Percentiles rank a stretch among this genome's conserved stretches.
phyloP scores from a whole-genome alignment of 2,113 vertebrate genomes.

The Eudorcas thomsonii region DNA sequence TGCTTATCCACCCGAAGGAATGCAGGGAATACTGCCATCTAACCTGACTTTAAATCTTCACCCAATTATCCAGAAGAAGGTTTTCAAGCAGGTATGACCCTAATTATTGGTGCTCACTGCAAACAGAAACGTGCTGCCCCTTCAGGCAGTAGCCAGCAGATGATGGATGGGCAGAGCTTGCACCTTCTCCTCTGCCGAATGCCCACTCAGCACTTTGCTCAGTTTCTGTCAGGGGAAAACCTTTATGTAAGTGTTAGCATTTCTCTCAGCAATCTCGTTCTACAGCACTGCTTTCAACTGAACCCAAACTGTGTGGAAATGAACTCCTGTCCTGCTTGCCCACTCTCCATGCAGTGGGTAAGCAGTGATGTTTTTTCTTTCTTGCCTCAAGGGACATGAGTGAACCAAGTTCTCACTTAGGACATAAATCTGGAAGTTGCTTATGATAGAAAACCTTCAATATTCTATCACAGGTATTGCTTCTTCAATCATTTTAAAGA shows the following conservation, averaged over 20 bases:
- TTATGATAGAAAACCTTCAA: not conserved
- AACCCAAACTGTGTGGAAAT: not conserved
- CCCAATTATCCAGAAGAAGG: not conserved
- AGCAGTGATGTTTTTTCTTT: not conserved
- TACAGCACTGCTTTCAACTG: not conserved
- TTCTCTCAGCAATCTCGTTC: not conserved
- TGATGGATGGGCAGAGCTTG: not conserved
- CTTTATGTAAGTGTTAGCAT: constrained; percentile 30
- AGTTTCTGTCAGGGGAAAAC: constrained; percentile 2
- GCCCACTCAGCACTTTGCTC: constrained; percentile 32
- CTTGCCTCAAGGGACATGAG: not conserved
- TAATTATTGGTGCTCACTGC: not conserved
- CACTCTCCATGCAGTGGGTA: not conserved
- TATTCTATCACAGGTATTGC: not conserved
- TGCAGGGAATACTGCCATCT: not conserved
- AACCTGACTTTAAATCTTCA: not conserved
- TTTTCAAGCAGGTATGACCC: not conserved
- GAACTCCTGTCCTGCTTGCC: not conserved
- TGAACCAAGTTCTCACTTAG: not conserved
- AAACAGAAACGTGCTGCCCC: not conserved
- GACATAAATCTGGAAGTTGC: not conserved
- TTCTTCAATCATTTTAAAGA: not conserved
- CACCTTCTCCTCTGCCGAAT: not conserved
- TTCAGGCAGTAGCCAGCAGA: not conserved
- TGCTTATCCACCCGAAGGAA: not conserved